These are phyloP conservation scores for Dugesia japonica DNA, from an alignment of 2,888 invertebrate genomes.

Conservation along the genomic window DNA sequence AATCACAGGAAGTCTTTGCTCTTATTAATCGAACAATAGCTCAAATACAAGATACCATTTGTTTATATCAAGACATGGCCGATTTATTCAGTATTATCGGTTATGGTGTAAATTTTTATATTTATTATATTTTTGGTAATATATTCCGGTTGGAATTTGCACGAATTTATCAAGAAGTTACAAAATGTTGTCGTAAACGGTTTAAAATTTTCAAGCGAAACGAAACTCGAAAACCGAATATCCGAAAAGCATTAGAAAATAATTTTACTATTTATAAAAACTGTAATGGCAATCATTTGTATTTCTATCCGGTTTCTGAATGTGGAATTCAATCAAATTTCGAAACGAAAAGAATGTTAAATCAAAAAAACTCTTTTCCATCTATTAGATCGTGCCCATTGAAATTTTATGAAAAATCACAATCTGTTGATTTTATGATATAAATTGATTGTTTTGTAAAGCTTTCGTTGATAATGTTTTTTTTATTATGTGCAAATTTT, in stretches of 20 bases:
- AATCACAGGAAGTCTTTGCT: too few species aligned
- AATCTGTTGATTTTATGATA: too few species aligned
- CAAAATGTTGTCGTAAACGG: neutral
- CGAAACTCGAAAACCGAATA: neutral
- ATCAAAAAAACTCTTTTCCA: neutral
- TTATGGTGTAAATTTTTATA: neutral
- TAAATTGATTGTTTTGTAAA: too few species aligned
- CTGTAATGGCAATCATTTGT: neutral
- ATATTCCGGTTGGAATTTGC: neutral
- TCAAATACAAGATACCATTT: neutral
- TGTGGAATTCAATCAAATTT: neutral
- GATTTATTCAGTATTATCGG: neutral
- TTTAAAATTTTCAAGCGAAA: neutral
- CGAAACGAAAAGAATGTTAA: neutral
- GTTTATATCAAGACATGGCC: neutral
- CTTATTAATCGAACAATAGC: too few species aligned
- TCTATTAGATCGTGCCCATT: neutral
- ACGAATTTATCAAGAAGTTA: neutral
- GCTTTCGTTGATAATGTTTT: too few species aligned
- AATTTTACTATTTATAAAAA: neutral
- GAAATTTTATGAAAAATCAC: neutral
- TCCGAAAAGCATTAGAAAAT: neutral
- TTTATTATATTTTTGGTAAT: slow-evolving; percentile 5
- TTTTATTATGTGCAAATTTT: too few species aligned
- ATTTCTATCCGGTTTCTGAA: neutral